phyloP scores from a whole-genome alignment of 2,797 vertebrate genomes.

The Tenualosa ilisha region DNA sequence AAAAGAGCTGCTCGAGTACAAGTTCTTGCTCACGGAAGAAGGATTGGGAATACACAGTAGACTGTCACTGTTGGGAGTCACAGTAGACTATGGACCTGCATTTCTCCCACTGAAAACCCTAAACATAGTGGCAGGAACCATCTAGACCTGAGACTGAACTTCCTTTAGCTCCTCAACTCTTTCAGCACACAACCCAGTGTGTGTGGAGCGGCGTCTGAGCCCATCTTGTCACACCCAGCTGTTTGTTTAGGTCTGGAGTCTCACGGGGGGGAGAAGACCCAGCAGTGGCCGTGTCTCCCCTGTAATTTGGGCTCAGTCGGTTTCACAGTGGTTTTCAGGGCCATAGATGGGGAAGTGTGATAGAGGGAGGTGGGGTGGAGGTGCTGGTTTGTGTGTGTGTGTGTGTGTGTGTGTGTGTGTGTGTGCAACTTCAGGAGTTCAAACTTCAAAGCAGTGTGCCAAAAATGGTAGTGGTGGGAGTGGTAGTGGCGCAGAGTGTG shows the following conservation, averaged over 20 bases:
- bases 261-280: neutral
- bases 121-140: neutral
- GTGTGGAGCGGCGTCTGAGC: neutral
- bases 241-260: neutral
- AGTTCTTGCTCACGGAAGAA: neutral
- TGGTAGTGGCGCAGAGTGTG: neutral
- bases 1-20: neutral
- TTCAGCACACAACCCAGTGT: neutral
- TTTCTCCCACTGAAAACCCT: neutral
- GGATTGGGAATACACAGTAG: too few species aligned
- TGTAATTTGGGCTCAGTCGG: neutral
- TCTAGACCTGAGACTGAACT: neutral
- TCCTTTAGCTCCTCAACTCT: neutral
- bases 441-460: neutral
- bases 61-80: too few species aligned
- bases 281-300: neutral
- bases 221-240: conserved; percentile 2
- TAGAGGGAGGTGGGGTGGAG: neutral
- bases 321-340: neutral
- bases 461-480: neutral
- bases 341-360: neutral
- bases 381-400: neutral
- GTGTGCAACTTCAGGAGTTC: neutral
- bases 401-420: neutral
- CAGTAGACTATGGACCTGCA: neutral